These are phyloP conservation scores for Ochropleura plecta DNA, from an alignment of 2,888 invertebrate species.

Conservation along the genomic window DNA sequence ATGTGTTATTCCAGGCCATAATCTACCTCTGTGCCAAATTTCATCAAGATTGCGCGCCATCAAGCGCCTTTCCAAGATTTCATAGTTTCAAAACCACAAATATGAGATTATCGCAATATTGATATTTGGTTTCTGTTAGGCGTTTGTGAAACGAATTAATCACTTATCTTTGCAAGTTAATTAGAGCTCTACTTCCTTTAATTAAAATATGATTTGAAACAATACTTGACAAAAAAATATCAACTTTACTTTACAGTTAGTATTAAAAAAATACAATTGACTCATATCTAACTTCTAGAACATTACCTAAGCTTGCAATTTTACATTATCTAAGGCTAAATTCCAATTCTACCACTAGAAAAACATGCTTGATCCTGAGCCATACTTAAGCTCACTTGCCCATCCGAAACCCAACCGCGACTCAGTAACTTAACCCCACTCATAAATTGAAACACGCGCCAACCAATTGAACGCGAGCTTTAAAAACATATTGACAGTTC, in stretches of 20 bases:
- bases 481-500: conserved; percentile 39
- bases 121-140: neutral
- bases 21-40: too few relatives aligned
- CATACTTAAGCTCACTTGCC: neutral
- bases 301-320: neutral
- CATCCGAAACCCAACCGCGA: conserved; percentile 16
- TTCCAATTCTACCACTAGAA: neutral
- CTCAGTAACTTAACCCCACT: conserved; percentile 27
- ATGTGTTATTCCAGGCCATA: too few relatives aligned
- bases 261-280: neutral
- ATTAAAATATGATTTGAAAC: neutral
- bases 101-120: neutral
- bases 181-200: neutral
- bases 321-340: neutral
- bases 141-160: neutral
- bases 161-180: neutral
- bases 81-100: neutral
- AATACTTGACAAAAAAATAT: too few relatives aligned
- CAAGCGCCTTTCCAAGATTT: neutral
- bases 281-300: neutral
- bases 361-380: neutral
- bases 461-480: conserved; percentile 42
- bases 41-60: too few relatives aligned
- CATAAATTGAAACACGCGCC: conserved; percentile 32
- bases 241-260: too few relatives aligned